These are phyloP conservation scores for Plagodis dolabraria DNA, from an alignment of 2,888 invertebrate species.

Conservation along the genomic window DNA sequence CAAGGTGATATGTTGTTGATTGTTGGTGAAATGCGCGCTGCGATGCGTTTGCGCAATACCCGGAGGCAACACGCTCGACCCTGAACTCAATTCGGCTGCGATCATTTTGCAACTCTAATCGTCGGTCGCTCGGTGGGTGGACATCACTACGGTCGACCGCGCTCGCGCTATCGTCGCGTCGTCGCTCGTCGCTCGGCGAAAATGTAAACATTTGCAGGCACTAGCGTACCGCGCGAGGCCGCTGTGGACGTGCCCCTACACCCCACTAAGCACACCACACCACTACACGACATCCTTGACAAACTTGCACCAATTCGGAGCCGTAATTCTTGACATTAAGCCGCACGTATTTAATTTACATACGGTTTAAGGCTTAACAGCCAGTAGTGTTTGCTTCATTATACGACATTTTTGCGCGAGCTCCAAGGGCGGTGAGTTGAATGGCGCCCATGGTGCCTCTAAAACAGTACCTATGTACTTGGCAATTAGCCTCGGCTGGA, in stretches of 20 bases:
- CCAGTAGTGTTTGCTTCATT: conserved; percentile 1
- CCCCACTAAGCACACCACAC: conserved; percentile 36
- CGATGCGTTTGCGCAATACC: conserved; percentile 72
- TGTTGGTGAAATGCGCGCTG: conserved; percentile 51
- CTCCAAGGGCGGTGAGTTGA: conserved; percentile 16
- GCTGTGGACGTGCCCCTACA: conserved; percentile 64
- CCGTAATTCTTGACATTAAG: conserved; percentile 24
- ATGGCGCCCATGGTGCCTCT: conserved; percentile 4
- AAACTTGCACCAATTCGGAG: conserved; percentile 38
- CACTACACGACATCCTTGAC: conserved; percentile 50
- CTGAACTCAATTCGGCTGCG: conserved; percentile 81
- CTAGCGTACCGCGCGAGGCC: conserved; percentile 73
- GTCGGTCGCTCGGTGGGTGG: conserved; percentile 66
- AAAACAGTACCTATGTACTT: background rate
- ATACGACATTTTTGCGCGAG: conserved; percentile 7
- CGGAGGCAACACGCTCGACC: conserved; percentile 79
- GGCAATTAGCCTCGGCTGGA: background rate
- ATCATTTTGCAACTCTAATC: conserved; percentile 82
- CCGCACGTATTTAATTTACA: conserved; percentile 15
- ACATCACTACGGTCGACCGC: conserved; percentile 62
- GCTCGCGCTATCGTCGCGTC: too few relatives aligned
- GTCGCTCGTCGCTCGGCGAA: conserved; percentile 65
- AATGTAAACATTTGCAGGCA: conserved; percentile 85
- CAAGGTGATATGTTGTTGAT: conserved; percentile 42
- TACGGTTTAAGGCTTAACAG: conserved; percentile 15